Base-by-base conservation (phyloP, 2,888 invertebrate species). In the Leptogaster cylindrica region DNA sequence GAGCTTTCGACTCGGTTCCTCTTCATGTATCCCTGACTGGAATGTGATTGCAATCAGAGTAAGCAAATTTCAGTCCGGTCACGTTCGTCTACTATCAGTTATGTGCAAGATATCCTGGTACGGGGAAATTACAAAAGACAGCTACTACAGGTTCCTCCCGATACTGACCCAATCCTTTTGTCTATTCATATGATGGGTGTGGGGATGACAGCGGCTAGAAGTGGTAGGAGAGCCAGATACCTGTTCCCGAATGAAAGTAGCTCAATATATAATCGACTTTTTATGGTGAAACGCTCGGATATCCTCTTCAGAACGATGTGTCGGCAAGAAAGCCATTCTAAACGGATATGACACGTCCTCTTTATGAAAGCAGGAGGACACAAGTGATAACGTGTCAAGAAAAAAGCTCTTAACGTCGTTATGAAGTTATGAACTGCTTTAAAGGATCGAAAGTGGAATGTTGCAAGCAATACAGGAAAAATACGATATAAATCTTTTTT, bases 11-110 rank as follows among this genome's bases (percentile, higher is more conserved):
- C 52, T 7, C 23, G 27, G 23, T 44, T 44, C 44, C 44, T 28
- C 44, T 61, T 23, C 44, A 16, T 23, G 46, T 10, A 61, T 7
- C 41, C 36, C 23, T 48, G 23, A 16, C 12, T 23, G 20, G 44
- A 44, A 61, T 61, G 41, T 44, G 61, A 61, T 61, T 44, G 28
- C 41, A 44, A 25, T 23, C 61, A 61, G 61, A 61, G 44, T 28
- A 61, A 61, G 61, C 44, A 41, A 61, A 61, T 61, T 41, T 44
- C 12, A 61, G 61, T 61, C 61, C 28, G 23, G 61, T 61, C 61
- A 61, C 61, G 61, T 61, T 61, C 41, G 25, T 28, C 44, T 10
- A 16, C 44, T 16, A 61, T 27, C 61, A 41, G 61, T 27, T 61
- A 25, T 44, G 41, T 61, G 28, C 61, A 28, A 27, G 44, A 61